Evolutionary conservation across 2,113 vertebrate species (phyloP), one percentile per base, ranked within the genome.

Genomic region (Reinhardtius hippoglossoides): DNA sequence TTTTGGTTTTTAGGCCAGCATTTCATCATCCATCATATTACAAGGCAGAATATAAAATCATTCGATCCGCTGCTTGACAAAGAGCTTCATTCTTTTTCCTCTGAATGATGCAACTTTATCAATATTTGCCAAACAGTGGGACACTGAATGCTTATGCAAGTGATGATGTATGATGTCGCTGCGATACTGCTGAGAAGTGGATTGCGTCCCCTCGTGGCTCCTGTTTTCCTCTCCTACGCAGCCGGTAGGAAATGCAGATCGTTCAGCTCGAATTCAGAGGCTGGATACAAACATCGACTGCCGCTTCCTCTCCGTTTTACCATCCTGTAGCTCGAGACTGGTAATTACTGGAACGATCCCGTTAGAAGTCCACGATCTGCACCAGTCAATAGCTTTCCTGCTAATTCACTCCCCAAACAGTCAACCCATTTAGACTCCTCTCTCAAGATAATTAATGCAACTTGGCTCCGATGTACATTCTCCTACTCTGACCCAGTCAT

Each of bases 1-100:
- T 89, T 86, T 71, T 57, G 24, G 87, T 92, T 90, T 91, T 88
- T 85, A 89, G 84, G 84, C 78, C 66, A 85, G 81, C 27, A 52
- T 88, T 90, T 92, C 86, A 84, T 92, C 88, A 92, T 91, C 85
- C 86, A 89, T 91, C 81, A 82, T 69, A n/a, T 54, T 35, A 60
- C 62, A 57, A 87, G 68, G 70, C 61, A 75, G 73, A 78, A 68
- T 67, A 70, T 71, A 74, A 85, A 87, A 87, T 85, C 67, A 76
- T 82, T 87, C 69, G 52, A 80, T 89, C 85, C 24, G 3, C 85
- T 50, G 60, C 73, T 63, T 76, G 82, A 89, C 78, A 87, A 85
- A 84, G 76, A 72, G 63, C 50, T 84, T 81, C 74, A 62, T 84
- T 90, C 64, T 73, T 74, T 87, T 80, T 57, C 58, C 57, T 76